phyloP scores from a whole-genome alignment of 2,113 vertebrate species.

The Apistogramma diplotaenia region DNA sequence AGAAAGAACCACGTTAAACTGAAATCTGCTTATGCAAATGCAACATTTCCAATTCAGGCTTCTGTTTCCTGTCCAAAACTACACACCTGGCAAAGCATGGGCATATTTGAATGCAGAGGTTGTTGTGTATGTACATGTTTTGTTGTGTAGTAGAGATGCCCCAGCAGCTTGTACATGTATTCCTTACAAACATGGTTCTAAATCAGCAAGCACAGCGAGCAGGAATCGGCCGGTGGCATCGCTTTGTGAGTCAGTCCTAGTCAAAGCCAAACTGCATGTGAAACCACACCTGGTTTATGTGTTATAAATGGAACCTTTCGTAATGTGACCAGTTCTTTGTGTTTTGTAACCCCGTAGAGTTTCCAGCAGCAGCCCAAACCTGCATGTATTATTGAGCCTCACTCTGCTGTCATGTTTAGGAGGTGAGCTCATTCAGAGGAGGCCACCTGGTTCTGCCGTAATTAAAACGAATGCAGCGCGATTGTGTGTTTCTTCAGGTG shows the following conservation, averaged over 20 bases:
- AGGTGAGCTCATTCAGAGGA: not conserved
- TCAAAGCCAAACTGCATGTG: not conserved
- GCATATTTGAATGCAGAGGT: not conserved
- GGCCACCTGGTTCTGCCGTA: not conserved
- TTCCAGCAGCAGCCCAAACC: not conserved
- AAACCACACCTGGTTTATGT: not conserved
- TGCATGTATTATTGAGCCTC: not conserved
- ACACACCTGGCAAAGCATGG: too few relatives aligned
- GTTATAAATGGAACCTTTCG: not conserved
- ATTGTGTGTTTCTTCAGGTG: too few relatives aligned
- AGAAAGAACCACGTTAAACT: not conserved
- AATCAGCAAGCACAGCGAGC: too few relatives aligned
- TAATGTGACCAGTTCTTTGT: not conserved
- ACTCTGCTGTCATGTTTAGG: not conserved
- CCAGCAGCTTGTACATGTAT: too few relatives aligned
- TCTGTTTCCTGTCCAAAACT: too few relatives aligned
- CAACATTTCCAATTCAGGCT: not conserved
- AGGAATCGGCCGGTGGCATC: not conserved
- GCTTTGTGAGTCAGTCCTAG: not conserved
- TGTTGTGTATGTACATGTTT: not conserved
- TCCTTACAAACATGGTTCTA: too few relatives aligned
- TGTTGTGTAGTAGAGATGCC: not conserved
- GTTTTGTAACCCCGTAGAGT: not conserved
- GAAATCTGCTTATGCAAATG: not conserved
- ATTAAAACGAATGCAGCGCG: not conserved